Evolutionary conservation across 2,888 invertebrate genomes (phyloP), one percentile per base, ranked within the genome.

Genomic region (Pyralis farinalis): DNA sequence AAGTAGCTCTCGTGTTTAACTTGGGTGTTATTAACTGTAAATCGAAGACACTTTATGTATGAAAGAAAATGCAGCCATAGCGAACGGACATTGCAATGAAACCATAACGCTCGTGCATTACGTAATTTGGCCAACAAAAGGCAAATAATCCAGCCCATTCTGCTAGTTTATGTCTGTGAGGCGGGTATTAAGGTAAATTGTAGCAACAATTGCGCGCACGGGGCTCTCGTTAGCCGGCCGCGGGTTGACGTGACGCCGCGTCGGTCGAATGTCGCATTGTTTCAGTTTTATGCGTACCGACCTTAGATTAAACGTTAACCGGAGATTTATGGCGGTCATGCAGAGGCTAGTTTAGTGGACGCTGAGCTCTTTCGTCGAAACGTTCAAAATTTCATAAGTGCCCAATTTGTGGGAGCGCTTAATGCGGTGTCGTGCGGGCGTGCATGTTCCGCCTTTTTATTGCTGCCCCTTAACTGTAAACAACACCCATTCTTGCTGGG

Each of bases 381-480:
- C 74, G 72, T 81, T 83, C 76, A 77, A 75, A 39, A 73, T 81
- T 79, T 84, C 81, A 76, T 81, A 77, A 77, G 76, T 78, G 79
- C 69, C 82, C 81, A 84, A 85, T 84, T 87, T 85, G 85, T 84
- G 75, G 64, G 69, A 69, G 70, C 69, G 62, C 71, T 78, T 81
- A 77, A 78, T 79, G 83, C 69, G 65, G 64, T 75, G 82, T 82
- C 84, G 82, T 84, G 83, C 67, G 62, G 56, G 63, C 76, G 77
- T 77, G 77, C 77, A 76, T 78, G 84, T 79, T 71, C 84, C 83
- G 84, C 84, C 84, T 85, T 84, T 86, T 86, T 87, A 84, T 86
- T 78, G 63, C 84, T 84, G 84, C 81, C 83, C 79, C 83, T 74
- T 83, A 82, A 83, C 83, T 80, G 83, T 84, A 79, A 73, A 85